Evolutionary conservation across 35 echinoderm and acorn worm genomes (phyloP), one percentile per base, ranked within the genome.

Genomic region (Heliocidaris tuberculata): DNA sequence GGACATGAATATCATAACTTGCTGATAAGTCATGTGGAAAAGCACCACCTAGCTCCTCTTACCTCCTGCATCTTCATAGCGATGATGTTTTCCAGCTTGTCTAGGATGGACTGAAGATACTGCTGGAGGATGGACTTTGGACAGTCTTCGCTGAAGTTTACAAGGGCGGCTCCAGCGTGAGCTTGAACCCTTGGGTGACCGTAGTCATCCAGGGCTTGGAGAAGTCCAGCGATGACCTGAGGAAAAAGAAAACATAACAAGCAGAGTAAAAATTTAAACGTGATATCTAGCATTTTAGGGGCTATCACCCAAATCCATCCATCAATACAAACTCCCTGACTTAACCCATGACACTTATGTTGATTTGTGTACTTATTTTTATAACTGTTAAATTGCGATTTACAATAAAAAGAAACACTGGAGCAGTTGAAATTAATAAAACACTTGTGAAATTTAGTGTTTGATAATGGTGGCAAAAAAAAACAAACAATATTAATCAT

Each of bases 61-160:
- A 97, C 98, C 95, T 99, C 98, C 49, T 96, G 93, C 35, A 97
- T 96, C 52, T 99, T 99, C 30, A 54, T 16, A 60, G 87, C 59
- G 5, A 99, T 86, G 49, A 99, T 96, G 12, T 32, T 86, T 13
- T 97, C 95, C 47, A 99, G 95, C 60, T 99, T 97, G 0, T 50
- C 35, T 30, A 99, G 93, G 27, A 99, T 96, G 27, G 59, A 32
- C 42, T 94, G 91, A 24, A 99, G 61, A 92, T 99, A 99, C 11
- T 93, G 95, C 12, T 96, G 92, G 47, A 99, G 95, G 31, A 97
- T 89, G 60, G 85, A 93, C 96, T 99, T 99, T 0, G 98, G 98
- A 86, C 98, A 99, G 96, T 97, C 98, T 88, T 99, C 98, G 19
- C 98, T 97, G 95, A 99, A 99, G 95, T 99, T 99, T 90, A 99